Evolutionary conservation across 2,797 vertebrate genomes (phyloP).

Genomic region (Ficedula albicollis): DNA sequence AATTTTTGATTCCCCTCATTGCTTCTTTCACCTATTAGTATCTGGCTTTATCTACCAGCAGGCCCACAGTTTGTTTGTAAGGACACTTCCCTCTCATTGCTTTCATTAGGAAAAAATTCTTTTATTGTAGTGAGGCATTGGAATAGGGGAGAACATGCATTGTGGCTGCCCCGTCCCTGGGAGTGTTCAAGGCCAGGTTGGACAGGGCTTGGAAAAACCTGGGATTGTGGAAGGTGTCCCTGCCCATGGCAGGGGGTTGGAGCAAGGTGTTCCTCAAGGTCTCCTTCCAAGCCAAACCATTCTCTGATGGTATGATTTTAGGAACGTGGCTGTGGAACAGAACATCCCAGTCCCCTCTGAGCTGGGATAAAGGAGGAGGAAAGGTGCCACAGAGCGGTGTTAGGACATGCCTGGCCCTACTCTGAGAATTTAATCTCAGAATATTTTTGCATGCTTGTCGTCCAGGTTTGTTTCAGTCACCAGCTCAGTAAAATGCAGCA

Average conservation of each 20-base stretch:
- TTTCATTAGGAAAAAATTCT: neutral
- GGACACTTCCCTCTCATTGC: neutral
- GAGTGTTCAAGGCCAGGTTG: neutral
- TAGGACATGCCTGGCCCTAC: neutral
- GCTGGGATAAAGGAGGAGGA: neutral
- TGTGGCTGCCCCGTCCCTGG: neutral
- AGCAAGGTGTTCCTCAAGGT: neutral
- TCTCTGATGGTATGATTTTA: neutral
- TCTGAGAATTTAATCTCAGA: too few relatives aligned
- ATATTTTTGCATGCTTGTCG: neutral
- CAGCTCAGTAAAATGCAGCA: neutral
- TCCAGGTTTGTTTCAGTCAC: neutral
- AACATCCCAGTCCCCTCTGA: neutral
- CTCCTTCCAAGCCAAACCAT: neutral
- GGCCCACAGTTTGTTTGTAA: neutral
- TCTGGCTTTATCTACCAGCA: neutral
- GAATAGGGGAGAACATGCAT: neutral
- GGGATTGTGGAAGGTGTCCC: neutral
- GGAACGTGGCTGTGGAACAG: neutral
- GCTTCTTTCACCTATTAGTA: neutral
- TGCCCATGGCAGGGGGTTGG: neutral
- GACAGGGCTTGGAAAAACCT: neutral
- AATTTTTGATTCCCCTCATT: neutral
- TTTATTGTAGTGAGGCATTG: neutral
- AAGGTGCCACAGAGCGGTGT: accelerated